A percentile compares a stretch with the other conserved stretches of the same genome.
Evolutionary conservation across 2,797 vertebrate species (phyloP).

Genomic region (Perodicticus potto): DNA sequence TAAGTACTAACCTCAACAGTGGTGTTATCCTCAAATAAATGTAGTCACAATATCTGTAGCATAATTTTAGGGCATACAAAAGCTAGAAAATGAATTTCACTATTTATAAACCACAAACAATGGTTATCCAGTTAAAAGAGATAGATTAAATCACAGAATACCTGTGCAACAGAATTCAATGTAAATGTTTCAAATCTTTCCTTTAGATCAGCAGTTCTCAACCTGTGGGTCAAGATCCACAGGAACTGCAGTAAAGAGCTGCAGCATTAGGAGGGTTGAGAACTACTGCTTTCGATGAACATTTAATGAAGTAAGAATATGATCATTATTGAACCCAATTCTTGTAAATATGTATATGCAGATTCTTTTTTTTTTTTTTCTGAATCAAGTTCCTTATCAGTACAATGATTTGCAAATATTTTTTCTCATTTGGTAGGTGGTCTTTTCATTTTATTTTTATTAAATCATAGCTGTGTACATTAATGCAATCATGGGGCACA

Average conservation of each 20-base stretch:
- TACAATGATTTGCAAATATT: too few species aligned
- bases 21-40: background rate
- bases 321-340: background rate
- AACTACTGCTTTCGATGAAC: background rate
- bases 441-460: too few species aligned
- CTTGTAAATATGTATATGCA: background rate
- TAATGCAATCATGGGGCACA: too few species aligned
- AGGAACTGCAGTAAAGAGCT: too few species aligned
- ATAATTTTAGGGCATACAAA: constrained; percentile 3
- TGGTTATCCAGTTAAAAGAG: background rate
- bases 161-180: background rate
- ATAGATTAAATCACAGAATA: background rate
- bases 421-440: too few species aligned
- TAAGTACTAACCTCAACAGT: background rate
- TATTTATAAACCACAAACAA: background rate
- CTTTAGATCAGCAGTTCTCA: background rate
- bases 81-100: constrained; percentile 10
- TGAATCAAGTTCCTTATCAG: too few species aligned
- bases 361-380: background rate
- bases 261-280: too few species aligned
- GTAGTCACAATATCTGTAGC: background rate
- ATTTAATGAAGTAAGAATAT: background rate
- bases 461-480: too few species aligned
- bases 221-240: too few species aligned
- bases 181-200: background rate